Evolutionary conservation across 2,113 vertebrate species (phyloP).

Genomic region (Piliocolobus tephrosceles): DNA sequence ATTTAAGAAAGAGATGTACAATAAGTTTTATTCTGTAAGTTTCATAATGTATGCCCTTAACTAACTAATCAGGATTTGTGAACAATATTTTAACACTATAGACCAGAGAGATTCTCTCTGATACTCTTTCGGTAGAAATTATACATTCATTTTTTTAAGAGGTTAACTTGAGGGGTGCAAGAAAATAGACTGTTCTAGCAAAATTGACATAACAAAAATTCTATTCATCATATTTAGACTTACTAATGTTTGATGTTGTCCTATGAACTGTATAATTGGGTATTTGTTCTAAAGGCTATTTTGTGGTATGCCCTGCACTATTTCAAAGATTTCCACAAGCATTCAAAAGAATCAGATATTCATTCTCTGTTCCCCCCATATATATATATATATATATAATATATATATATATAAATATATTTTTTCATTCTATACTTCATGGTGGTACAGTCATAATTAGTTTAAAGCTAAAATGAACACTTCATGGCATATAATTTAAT

Average conservation of each 20-base stretch:
- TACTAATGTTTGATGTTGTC: background rate
- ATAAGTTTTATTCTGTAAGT: background rate
- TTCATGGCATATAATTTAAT: background rate
- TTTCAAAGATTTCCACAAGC: background rate
- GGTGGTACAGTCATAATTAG: background rate
- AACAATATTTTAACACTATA: conserved; percentile 41
- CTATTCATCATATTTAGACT: background rate
- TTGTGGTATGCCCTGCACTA: background rate
- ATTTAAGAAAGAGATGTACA: conserved; percentile 2
- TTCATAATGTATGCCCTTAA: background rate
- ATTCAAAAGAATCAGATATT: background rate
- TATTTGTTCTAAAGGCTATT: conserved; percentile 48
- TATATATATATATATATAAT: background rate
- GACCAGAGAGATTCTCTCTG: conserved; percentile 24
- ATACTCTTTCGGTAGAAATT: conserved; percentile 46
- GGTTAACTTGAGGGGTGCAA: conserved; percentile 45
- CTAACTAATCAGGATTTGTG: background rate
- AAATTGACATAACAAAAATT: conserved; percentile 62
- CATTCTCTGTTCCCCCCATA: background rate
- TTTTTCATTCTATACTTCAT: background rate
- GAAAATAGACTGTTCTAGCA: conserved; percentile 62
- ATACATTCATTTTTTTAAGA: conserved; percentile 58
- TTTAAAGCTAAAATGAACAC: conserved; percentile 36
- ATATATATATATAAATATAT: background rate
- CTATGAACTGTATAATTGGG: conserved; percentile 20